Evolutionary conservation across 2,888 invertebrate genomes (phyloP), one percentile per base, ranked within the genome.

Genomic region (Glyphotaelius pellucidus): DNA sequence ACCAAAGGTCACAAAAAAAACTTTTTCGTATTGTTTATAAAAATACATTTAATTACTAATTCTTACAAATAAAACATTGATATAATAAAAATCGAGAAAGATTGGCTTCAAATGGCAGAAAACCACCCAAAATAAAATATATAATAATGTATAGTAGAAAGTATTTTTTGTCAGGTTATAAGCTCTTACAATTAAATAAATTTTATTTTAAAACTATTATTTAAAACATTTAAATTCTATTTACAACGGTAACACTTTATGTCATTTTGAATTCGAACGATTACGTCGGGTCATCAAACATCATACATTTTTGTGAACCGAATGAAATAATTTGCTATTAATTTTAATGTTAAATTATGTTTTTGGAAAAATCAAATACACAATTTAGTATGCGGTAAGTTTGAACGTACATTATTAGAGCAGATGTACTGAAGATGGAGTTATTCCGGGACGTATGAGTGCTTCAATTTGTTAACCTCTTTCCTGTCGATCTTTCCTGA

Each of bases 401-500:
- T 35, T 85, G 11, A 85, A 85, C 38, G 32, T 35, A 35, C 38
- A 85, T 32, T 85, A 85, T 32, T 38, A 38, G 11, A 38, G 32
- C 4, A 38, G 25, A 7, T 5, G 5, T 35, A 38, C 14, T 32
- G 38, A 84, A 32, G 32, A 35, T 35, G 19, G 9, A 38, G 85
- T 89, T 90, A 90, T 83, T 81, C 83, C 7, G 31, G 25, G 31
- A 35, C 81, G 19, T 30, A n/a, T 12, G 42, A 19, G 19, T 4
- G 14, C 31, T 92, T 92, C 92, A 79, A 80, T 31, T n/a, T 30
- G 25, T 92, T 91, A 19, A 91, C 38, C 3, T 38, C 85, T 90
- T 89, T 92, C 81, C 92, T 90, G 42, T 92, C 89, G 85, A 91
- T 35, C 85, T 92, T 92, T 86, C 92, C 91, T 11, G 91, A 91